Conservation (phyloP, 2,797 vertebrate species). For the Brachyrhaphis roseni region DNA sequence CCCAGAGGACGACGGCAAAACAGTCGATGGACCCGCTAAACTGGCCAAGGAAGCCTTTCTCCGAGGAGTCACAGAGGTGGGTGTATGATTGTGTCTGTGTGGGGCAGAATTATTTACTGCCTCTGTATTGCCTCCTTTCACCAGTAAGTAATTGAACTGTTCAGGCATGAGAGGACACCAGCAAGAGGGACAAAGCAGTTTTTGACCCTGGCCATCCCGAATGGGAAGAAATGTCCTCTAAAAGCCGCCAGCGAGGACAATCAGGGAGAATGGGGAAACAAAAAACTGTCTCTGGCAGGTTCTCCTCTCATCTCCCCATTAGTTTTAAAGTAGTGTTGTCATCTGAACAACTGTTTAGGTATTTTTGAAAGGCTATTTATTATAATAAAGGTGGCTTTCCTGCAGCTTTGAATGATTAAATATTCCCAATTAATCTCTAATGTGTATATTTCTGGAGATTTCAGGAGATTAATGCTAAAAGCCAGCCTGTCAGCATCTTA, state of each 20-base stretch:
- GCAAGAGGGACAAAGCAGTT: conserved; percentile 60
- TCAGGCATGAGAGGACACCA: conserved; percentile 69
- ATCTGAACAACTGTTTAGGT: conserved; percentile 20
- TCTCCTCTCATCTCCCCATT: not conserved
- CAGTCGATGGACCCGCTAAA: conserved; percentile 94
- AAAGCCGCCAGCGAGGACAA: conserved; percentile 46
- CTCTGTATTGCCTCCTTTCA: conserved; percentile 59
- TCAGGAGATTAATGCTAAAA: conserved; percentile 7
- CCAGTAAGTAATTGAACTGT: conserved; percentile 66
- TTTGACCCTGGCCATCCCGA: conserved; percentile 62
- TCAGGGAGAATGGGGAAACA: conserved; percentile 26
- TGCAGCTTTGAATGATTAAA: conserved; percentile 30
- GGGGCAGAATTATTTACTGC: conserved; percentile 58
- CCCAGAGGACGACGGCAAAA: conserved; percentile 97
- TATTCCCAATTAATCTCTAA: conserved; percentile 24
- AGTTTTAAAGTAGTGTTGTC: conserved; percentile 4
- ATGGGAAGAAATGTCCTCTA: conserved; percentile 58
- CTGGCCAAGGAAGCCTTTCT: conserved; percentile 95
- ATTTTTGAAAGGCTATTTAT: conserved; percentile 14
- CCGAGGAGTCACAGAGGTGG: conserved; percentile 91
- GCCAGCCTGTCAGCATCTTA: conserved; percentile 11
- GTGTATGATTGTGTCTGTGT: conserved; percentile 35
- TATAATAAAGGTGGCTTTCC: conserved; percentile 15
- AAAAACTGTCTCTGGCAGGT: conserved; percentile 35
- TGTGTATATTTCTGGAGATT: conserved; percentile 6